phyloP scores from a whole-genome alignment of 1,140 invertebrate genomes.

The Bombus sibiricus region DNA sequence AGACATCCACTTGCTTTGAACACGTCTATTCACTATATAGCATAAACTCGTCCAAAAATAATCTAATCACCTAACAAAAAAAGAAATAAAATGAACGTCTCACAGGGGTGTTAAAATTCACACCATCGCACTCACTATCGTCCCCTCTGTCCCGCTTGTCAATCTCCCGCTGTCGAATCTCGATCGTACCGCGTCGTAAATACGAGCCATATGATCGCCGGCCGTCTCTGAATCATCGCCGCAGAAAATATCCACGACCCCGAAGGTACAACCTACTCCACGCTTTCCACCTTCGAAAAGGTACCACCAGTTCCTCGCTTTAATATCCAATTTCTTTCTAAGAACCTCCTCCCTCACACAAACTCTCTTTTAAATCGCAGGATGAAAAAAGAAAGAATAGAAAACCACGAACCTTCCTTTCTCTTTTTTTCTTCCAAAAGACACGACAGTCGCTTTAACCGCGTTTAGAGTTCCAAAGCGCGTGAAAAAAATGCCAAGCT shows the following conservation, averaged over 20 bases:
- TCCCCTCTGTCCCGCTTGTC: background rate
- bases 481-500: background rate
- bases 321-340: background rate
- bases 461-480: background rate
- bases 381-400: background rate
- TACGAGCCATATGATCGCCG: conserved; percentile 39
- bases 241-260: conserved; percentile 46
- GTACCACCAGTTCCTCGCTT: background rate
- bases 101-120: background rate
- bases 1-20: background rate
- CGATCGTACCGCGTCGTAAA: conserved; percentile 36
- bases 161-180: conserved; percentile 9
- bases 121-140: background rate
- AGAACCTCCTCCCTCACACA: background rate
- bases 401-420: background rate
- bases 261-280: conserved; percentile 7
- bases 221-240: conserved; percentile 43
- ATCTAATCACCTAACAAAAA: background rate
- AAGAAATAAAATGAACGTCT: background rate
- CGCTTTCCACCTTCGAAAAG: conserved; percentile 7
- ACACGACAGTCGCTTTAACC: background rate
- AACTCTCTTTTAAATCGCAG: background rate
- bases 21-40: background rate
- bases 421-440: background rate
- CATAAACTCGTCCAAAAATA: background rate